Evolutionary conservation across 2,113 vertebrate species (phyloP), one percentile per base, ranked within the genome.

Genomic region (Spizaetus ornatus): DNA sequence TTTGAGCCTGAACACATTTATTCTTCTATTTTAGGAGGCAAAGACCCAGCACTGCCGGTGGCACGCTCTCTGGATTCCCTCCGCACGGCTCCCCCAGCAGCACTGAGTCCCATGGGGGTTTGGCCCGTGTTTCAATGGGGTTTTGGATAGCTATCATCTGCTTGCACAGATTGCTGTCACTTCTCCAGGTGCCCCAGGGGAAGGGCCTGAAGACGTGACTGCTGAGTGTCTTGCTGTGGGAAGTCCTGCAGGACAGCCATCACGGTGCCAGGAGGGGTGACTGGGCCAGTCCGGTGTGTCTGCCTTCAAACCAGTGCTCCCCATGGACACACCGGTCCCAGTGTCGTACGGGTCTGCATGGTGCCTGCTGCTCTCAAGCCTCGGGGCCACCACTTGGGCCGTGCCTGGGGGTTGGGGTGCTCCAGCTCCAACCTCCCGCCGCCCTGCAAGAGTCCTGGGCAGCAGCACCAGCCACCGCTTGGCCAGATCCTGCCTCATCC

Each of bases 31-130:
- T 43, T 2, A 17, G 66, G 29, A 47, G 59, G 65, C 53, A 62
- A 22, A 62, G 55, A 3, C 9, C 17, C 90, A 56, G 58, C 27
- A 3, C 4, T 22, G 58, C 27, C 2, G 2, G 4, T 31, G 40
- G 17, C 32, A 66, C 22, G 3, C 1, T 34, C 55, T 34, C 62
- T 12, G 50, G 25, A 23, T 34, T 29, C 66, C 50, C 48, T 56
- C 53, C 20, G 48, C 42, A 13, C 1, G 0, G 34, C 25, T 29
- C 10, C 40, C 34, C 56, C 55, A 36, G 48, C 56, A 71, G 50
- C 31, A 38, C 13, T 0, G 0, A 19, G 32, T 17, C 70, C 82
- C 59, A 2, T 4, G 34, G 34, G 12, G 23, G 7, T 6, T 3
- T 29, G 45, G 42, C 34, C 40, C 26, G 0, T 2, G 20, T 13